Percentiles rank a stretch among this genome's conserved stretches.
These are phyloP conservation scores for Catharus ustulatus DNA, from an alignment of 2,797 vertebrate genomes.

Conservation along the genomic window DNA sequence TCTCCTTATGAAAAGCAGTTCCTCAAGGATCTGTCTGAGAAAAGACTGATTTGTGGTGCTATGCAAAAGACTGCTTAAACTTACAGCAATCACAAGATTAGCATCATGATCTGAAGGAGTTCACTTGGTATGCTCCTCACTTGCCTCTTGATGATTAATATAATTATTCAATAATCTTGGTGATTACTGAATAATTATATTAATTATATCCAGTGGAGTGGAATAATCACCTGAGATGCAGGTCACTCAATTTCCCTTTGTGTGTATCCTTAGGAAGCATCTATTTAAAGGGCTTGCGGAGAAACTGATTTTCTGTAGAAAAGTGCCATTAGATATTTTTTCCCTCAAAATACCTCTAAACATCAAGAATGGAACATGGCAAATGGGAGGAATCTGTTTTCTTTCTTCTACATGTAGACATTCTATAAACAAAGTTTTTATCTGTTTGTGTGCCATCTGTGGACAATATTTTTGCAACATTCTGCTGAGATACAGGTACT, in stretches of 20 bases:
- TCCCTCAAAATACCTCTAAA: background rate
- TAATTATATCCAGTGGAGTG: background rate
- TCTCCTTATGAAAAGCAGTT: background rate
- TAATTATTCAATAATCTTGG: background rate
- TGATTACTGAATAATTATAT: background rate
- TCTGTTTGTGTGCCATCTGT: background rate
- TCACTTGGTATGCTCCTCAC: background rate
- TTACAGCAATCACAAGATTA: background rate
- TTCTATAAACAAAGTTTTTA: background rate
- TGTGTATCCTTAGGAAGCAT: background rate
- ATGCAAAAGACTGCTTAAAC: background rate
- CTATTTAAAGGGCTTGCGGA: background rate
- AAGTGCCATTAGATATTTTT: background rate
- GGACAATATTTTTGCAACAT: background rate
- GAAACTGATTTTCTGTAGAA: background rate
- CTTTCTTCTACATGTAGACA: background rate
- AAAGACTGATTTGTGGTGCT: background rate
- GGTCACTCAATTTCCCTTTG: background rate
- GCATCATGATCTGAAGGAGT: background rate
- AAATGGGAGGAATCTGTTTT: background rate
- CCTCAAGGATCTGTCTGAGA: background rate
- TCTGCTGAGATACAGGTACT: background rate
- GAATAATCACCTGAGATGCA: background rate
- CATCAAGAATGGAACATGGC: background rate
- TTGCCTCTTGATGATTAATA: background rate